Evolutionary conservation across 2,888 invertebrate genomes (phyloP).

Genomic region (Autographa gamma): DNA sequence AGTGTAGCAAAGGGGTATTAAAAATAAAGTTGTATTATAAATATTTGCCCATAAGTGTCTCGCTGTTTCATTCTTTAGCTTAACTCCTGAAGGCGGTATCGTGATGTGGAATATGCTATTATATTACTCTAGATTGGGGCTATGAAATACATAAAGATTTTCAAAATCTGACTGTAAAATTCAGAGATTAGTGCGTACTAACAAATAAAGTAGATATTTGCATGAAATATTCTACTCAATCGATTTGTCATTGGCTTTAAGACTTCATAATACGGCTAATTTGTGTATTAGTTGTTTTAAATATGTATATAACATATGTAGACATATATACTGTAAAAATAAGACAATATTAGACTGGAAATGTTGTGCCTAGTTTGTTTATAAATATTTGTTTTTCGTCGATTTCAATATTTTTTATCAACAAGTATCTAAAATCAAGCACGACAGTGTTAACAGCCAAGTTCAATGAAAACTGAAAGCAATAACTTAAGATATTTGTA

Average conservation of each 20-base stretch:
- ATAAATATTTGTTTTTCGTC: conserved; percentile 24
- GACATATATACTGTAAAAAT: conserved; percentile 40
- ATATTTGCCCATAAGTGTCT: no score
- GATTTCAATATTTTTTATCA: background rate
- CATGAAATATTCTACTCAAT: no score
- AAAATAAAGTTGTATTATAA: no score
- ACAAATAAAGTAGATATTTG: no score
- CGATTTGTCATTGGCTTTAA: background rate
- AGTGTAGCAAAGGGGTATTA: no score
- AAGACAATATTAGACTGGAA: conserved; percentile 64
- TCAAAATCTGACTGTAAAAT: no score
- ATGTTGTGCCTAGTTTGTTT: conserved; percentile 62
- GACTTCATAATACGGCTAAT: background rate
- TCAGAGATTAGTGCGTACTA: no score
- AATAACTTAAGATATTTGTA: background rate
- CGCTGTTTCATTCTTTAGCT: no score
- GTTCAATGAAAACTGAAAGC: background rate
- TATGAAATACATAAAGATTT: no score
- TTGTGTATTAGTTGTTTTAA: conserved; percentile 1
- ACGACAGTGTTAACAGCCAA: background rate
- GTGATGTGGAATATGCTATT: no score
- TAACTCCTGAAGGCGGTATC: no score
- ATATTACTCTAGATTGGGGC: no score
- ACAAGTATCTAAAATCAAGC: background rate
- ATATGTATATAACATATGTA: conserved; percentile 21